Evolutionary conservation across 2,797 vertebrate species (phyloP).

Genomic region (Novumbra hubbsi): DNA sequence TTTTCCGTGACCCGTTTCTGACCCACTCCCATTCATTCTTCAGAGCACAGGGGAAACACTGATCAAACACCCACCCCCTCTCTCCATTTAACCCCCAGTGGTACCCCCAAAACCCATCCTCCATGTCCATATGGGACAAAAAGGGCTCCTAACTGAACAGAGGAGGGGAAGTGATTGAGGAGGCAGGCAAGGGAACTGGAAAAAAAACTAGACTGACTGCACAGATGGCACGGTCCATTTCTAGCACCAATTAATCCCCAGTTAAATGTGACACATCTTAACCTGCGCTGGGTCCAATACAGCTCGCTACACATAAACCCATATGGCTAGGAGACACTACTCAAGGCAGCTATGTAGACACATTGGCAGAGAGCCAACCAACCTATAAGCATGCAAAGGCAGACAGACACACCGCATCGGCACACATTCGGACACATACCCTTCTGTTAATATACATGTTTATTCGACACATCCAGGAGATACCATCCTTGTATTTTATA

Average conservation of each 20-base stretch:
- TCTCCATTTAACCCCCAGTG: background rate
- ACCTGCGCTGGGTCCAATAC: constrained; percentile 85
- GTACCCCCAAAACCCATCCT: constrained; percentile 21
- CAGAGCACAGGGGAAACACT: constrained; percentile 9
- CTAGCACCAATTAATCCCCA: constrained; percentile 90
- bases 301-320: constrained; percentile 85
- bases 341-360: constrained; percentile 10
- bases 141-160: constrained; percentile 3
- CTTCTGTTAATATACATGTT: background rate
- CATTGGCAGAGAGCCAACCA: constrained; percentile 11
- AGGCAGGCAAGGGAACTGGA: constrained; percentile 30
- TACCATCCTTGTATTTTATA: constrained; percentile 3
- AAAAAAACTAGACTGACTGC: constrained; percentile 50
- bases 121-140: constrained; percentile 43
- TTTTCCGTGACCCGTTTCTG: constrained; percentile 43
- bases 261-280: constrained; percentile 90
- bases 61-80: constrained; percentile 1
- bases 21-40: constrained; percentile 5
- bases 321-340: constrained; percentile 75
- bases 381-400: background rate
- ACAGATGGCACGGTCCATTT: constrained; percentile 73
- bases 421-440: background rate
- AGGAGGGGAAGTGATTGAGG: constrained; percentile 18
- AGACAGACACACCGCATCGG: constrained; percentile 9
- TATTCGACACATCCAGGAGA: constrained; percentile 2